Base-by-base conservation (phyloP, 2,797 vertebrate species). In the Mus minutoides region DNA sequence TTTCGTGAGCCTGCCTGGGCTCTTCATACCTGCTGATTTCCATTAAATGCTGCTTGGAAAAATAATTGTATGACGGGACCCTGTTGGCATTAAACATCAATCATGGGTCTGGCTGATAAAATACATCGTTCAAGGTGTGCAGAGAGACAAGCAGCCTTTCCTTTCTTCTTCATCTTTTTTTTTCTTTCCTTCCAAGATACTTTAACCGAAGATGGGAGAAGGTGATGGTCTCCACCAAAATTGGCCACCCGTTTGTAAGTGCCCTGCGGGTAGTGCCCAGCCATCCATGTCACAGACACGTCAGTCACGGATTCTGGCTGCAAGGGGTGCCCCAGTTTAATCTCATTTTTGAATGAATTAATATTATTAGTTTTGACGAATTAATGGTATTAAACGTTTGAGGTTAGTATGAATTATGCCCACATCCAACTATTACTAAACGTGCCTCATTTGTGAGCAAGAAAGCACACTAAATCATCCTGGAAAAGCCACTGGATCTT, bases 331-430 rank as follows among this genome's bases (percentile, higher is more conserved):
- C 96, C 79, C 76, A 24, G 94, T 97, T 98, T 98, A 98, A 98
- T 98, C 98, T 98, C 97, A 98, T 98, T 98, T 98, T 98, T 97
- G 97, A 98, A 98, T 98, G 97, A 98, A 98, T 98, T 98, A 98
- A 98, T 98, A 97, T 98, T 98, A 98, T 98, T 98, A 98, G 97
- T 98, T 98, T 98, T 98, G 98, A 98, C 92, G 95, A 98, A 98
- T 98, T 98, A 98, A 98, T 98, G 97, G 98, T 98, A 98, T 98
- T 98, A 98, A 97, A 97, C 97, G 97, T 98, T 96, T 98, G 97
- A 98, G 98, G 98, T 98, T 98, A 97, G 96, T 97, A 97, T 97
- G 97, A 98, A 98, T 98, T 98, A 98, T 84, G 97, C 97, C 98
- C 97, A 98, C 69, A 90, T 94, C 78, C 54, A 91, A 97, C 97